Conservation (phyloP, 2,888 invertebrate genomes). For the Selenia dentaria region DNA sequence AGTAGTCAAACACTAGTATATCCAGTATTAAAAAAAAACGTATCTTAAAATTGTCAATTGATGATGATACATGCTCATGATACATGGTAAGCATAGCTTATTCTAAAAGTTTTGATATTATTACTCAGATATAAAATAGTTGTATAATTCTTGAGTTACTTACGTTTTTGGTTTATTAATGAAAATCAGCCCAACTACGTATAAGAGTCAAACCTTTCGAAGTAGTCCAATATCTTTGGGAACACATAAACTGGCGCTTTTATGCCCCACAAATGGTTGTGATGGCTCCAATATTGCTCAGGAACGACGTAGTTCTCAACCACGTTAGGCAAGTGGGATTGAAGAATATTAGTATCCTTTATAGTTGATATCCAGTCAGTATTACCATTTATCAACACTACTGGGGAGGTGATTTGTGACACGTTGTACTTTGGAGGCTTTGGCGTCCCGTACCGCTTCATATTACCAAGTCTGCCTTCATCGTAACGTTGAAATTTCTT, state of each 20-base stretch:
- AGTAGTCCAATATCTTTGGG: slow-evolving; percentile 57
- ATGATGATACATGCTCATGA: no score
- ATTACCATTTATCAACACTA: slow-evolving; percentile 59
- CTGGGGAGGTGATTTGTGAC: slow-evolving; percentile 57
- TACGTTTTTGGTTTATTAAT: no score
- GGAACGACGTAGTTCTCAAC: slow-evolving; percentile 85
- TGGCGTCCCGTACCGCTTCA: slow-evolving; percentile 55
- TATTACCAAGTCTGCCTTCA: slow-evolving; percentile 59
- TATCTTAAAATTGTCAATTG: no score
- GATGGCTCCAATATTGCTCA: slow-evolving; percentile 73
- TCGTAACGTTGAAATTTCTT: slow-evolving; percentile 65
- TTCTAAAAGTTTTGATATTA: no score
- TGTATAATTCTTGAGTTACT: no score
- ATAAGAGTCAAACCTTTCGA: slow-evolving; percentile 41
- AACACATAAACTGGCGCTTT: slow-evolving; percentile 54
- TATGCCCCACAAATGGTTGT: slow-evolving; percentile 65
- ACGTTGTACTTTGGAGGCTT: slow-evolving; percentile 67
- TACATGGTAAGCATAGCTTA: no score
- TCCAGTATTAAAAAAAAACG: no score
- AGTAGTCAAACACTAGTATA: no score
- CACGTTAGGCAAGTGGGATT: slow-evolving; percentile 81
- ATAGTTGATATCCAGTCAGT: slow-evolving; percentile 87
- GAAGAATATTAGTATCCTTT: slow-evolving; percentile 81
- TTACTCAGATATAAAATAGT: no score
- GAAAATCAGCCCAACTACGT: no score